Base-by-base conservation (phyloP, 2,113 vertebrate genomes). In the Strigops habroptila region DNA sequence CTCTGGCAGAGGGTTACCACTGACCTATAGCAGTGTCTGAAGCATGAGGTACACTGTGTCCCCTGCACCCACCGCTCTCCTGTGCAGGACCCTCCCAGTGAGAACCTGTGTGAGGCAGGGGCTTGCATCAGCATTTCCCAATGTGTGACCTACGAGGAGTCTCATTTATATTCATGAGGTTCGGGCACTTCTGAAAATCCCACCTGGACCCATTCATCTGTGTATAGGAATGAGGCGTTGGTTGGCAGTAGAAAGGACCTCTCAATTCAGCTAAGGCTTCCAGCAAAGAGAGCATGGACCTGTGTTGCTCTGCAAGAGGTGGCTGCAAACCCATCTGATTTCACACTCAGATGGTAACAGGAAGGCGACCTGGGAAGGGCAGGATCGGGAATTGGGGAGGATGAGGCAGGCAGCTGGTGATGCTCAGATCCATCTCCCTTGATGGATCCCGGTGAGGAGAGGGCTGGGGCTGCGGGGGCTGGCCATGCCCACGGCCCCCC, bases 371-470 rank as follows among this genome's bases (percentile, higher is more conserved):
- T 8, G 44, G 28, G 49, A 28, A 14, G 64, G 70, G 18, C 49
- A 48, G 44, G 59, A 55, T 19, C 14, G 44, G 57, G 37, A 33
- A 6, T 1, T 6, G 25, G 13, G 33, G 39, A 43, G 53, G 53
- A 8, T 0, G 3, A 22, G 19, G 62, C 0, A 0, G 46, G 33
- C 30, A 41, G 53, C 60, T 0, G 1, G 46, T 3, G 62, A 12
- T 64, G 75, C 55, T 80, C 41, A 25, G 43, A 43, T 81, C 62
- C 2, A 0, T 17, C 48, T 69, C 25, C 28, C 28, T n/a, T 15
- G 67, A 68, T 37, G 60, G 35, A 43, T 41, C 28, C 39, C 24
- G 6, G 49, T 1, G 18, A 43, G 52, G 44, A 46, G 23, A 12
- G 18, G 11, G 18, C 55, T 37, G 48, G 15, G 31, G 62, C 31